These are phyloP conservation scores for Athalia circularis DNA, from an alignment of 2,888 invertebrate species.

Conservation along the genomic window DNA sequence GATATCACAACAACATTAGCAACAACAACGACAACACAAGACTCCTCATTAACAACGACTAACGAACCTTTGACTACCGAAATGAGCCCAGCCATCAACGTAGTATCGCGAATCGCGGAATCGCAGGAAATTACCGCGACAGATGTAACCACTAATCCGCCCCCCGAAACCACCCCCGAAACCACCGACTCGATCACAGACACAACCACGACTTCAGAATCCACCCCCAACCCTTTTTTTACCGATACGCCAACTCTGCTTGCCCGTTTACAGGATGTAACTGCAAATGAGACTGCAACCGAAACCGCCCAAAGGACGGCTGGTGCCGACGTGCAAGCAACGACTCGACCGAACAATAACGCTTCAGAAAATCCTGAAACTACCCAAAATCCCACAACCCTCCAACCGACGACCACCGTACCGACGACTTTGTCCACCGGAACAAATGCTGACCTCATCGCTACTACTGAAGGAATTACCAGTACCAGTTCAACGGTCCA, in stretches of 20 bases:
- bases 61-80: conserved; percentile 30
- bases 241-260: conserved; percentile 66
- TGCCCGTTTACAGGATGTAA: conserved; percentile 72
- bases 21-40: conserved; percentile 32
- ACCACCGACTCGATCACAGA: conserved; percentile 50
- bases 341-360: conserved; percentile 58
- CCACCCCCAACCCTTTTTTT: conserved; percentile 54
- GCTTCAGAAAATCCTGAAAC: conserved; percentile 66
- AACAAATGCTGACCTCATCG: conserved; percentile 43
- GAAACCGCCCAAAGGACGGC: conserved; percentile 73
- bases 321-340: conserved; percentile 61
- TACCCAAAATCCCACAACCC: conserved; percentile 63
- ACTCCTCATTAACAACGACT: conserved; percentile 12
- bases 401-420: conserved; percentile 40
- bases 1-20: not conserved
- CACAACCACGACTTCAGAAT: conserved; percentile 55
- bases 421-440: conserved; percentile 49
- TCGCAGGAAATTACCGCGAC: conserved; percentile 23
- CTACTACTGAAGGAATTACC: conserved; percentile 38
- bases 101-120: not conserved
- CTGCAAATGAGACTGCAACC: conserved; percentile 56
- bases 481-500: conserved; percentile 45
- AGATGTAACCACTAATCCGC: conserved; percentile 42
- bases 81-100: conserved; percentile 2
- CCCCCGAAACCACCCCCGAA: conserved; percentile 38